A percentile compares a stretch with the other conserved stretches of the same genome.
Conservation (phyloP, 2,888 invertebrate species). For the Iphiclides podalirius region DNA sequence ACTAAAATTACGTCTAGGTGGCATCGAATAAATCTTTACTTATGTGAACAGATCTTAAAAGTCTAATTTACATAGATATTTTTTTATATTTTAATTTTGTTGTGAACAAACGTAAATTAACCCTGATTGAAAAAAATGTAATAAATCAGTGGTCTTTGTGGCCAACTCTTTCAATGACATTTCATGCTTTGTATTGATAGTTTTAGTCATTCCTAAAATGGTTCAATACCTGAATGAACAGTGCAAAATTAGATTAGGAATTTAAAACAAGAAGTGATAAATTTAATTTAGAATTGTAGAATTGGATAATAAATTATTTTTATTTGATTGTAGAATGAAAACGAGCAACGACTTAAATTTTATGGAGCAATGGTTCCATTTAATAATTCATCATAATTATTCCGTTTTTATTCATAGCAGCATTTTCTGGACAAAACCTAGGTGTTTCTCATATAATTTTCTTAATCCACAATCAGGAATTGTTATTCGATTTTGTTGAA, state of each 20-base stretch:
- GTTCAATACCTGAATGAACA: neutral
- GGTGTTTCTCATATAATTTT: no score
- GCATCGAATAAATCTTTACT: neutral
- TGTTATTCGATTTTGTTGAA: no score
- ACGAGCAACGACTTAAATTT: no score
- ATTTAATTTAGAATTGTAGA: no score
- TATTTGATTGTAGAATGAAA: no score
- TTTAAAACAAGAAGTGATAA: neutral
- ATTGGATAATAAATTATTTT: no score
- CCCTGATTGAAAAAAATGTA: constrained; percentile 2
- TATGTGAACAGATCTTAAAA: constrained; percentile 1
- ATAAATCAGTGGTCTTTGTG: constrained; percentile 3
- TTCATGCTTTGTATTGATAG: neutral
- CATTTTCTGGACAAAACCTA: no score
- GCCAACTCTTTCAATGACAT: neutral
- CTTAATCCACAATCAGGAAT: no score
- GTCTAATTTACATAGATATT: neutral
- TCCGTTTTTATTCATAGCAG: no score
- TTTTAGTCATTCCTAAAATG: neutral
- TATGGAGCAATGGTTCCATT: no score
- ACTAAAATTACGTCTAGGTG: neutral
- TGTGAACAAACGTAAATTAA: constrained; percentile 1
- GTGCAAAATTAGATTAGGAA: neutral
- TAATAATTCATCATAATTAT: no score
- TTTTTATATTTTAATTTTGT: constrained; percentile 4